Conservation (phyloP, 2,888 invertebrate species). For the Limnephilus rhombicus region DNA sequence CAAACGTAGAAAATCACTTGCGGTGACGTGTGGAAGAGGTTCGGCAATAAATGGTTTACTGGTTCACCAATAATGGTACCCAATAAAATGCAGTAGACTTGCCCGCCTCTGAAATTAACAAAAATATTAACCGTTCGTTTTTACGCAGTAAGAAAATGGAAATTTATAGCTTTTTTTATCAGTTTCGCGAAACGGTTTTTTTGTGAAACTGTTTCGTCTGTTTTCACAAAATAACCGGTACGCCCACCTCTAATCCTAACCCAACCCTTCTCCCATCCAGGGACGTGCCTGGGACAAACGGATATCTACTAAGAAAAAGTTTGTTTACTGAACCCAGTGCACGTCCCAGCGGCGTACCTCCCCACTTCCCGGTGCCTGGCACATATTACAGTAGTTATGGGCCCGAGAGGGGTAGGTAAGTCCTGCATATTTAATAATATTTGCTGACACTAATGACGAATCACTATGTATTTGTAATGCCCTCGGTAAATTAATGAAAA, state of each 20-base stretch:
- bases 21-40: too few relatives aligned
- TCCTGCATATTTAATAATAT: background rate
- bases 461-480: background rate
- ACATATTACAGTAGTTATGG: background rate
- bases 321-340: background rate
- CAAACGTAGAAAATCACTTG: too few relatives aligned
- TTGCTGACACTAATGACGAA: background rate
- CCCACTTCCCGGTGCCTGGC: background rate
- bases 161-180: too few relatives aligned
- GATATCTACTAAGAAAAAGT: background rate
- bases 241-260: background rate
- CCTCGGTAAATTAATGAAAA: too few relatives aligned
- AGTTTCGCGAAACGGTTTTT: too few relatives aligned
- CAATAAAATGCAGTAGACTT: too few relatives aligned
- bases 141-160: too few relatives aligned
- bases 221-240: background rate
- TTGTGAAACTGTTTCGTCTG: background rate
- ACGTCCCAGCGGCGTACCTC: background rate
- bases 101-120: too few relatives aligned
- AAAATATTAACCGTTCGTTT: too few relatives aligned
- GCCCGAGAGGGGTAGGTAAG: background rate
- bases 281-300: background rate
- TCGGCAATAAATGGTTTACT: too few relatives aligned
- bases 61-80: too few relatives aligned
- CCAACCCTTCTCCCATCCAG: background rate